A percentile compares a stretch with the other conserved stretches of the same genome.
Conservation (phyloP, 2,888 invertebrate genomes). For the Melinaea menophilus region DNA sequence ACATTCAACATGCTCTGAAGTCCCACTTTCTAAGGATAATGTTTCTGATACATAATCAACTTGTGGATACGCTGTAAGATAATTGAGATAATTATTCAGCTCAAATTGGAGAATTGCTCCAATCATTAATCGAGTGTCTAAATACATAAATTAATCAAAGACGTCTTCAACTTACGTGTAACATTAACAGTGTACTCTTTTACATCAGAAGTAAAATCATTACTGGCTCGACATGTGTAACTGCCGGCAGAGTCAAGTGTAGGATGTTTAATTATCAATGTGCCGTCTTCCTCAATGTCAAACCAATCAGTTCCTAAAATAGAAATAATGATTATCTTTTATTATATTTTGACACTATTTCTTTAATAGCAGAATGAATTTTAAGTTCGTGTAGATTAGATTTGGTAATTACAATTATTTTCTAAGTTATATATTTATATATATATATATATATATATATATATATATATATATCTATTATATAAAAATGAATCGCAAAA, state of each 20-base stretch:
- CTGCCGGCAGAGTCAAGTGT: constrained; percentile 35
- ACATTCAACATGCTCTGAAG: constrained; percentile 39
- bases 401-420: too few relatives aligned
- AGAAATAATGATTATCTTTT: background rate
- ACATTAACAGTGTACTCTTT: constrained; percentile 41
- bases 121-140: background rate
- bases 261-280: constrained; percentile 46
- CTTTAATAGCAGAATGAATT: too few relatives aligned
- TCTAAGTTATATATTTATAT: too few relatives aligned
- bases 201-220: constrained; percentile 37
- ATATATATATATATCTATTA: constrained; percentile 8
- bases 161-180: constrained; percentile 39
- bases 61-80: constrained; percentile 40
- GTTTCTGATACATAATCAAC: constrained; percentile 20
- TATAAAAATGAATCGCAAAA: too few relatives aligned
- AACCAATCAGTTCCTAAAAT: constrained; percentile 45
- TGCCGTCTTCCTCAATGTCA: constrained; percentile 45
- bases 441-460: background rate
- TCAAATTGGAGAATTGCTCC: too few relatives aligned
- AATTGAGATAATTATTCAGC: background rate
- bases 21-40: constrained; percentile 35
- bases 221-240: constrained; percentile 48
- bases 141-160: background rate
- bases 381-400: too few relatives aligned
- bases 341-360: too few relatives aligned